Conservation (phyloP, 2,113 vertebrate species). For the Cromileptes altivelis region DNA sequence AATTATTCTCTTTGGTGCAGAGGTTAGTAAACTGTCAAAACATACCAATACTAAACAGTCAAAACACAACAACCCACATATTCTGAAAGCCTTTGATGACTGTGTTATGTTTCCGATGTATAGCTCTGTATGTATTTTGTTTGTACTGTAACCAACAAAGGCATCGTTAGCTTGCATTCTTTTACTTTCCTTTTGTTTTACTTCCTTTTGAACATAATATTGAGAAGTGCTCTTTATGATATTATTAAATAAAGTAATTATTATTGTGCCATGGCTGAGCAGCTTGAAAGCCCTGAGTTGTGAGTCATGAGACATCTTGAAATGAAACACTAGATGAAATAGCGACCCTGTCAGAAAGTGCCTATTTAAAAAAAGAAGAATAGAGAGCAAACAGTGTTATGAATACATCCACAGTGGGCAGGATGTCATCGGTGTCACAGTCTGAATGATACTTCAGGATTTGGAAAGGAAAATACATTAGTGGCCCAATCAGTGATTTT, state of each 20-base stretch:
- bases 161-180: not conserved
- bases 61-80: too few relatives aligned
- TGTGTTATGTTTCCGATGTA: not conserved
- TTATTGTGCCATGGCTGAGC: not conserved
- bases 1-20: too few relatives aligned
- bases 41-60: too few relatives aligned
- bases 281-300: not conserved
- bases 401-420: not conserved
- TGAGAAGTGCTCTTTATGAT: not conserved
- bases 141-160: not conserved
- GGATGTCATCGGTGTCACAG: not conserved
- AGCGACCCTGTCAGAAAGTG: not conserved
- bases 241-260: slow-evolving; percentile 6
- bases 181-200: not conserved
- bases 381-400: not conserved
- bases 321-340: not conserved
- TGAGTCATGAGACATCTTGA: not conserved
- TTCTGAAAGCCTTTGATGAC: not conserved
- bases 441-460: not conserved
- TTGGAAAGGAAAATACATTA: too few relatives aligned
- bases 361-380: not conserved
- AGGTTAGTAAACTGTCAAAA: too few relatives aligned
- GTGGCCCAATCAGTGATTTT: too few relatives aligned
- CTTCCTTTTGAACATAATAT: not conserved
- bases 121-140: not conserved